Evolutionary conservation across 2,113 vertebrate species (phyloP), one percentile per base, ranked within the genome.

Genomic region (Antigone vipio): DNA sequence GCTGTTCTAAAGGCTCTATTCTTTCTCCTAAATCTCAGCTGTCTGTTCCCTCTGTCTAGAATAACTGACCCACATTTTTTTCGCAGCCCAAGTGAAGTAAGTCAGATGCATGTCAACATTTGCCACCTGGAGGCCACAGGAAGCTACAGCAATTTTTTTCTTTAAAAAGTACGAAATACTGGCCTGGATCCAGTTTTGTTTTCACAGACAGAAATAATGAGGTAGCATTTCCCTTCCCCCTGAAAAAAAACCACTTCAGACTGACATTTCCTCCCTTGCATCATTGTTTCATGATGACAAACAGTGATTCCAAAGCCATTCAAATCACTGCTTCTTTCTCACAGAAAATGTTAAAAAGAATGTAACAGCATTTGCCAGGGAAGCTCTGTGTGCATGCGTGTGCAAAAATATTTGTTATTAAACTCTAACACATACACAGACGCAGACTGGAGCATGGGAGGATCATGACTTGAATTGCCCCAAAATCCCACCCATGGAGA

Each of bases 51-150:
- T 76, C 40, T 74, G 52, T 93, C 84, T 83, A 78, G 72, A 95
- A 91, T 92, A 88, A 85, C 42, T 91, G 79, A 96, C 80, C 80
- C 67, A 88, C 29, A 75, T 89, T 93, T 96, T 78, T 82, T 88
- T 66, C 16, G 66, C 35, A 77, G 80, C 22, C 35, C 50, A 87
- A 92, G 49, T 45, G 27, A 92, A 76, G 8, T 38, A 27, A 67
- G 44, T 69, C 66, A 81, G 40, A 78, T 30, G n/a, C 21, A 74
- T 5, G 34, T 84, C 89, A 91, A 15, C 67, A 96, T 60, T 95
- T 95, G 95, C 93, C 94, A 94, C 49, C 81, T 83, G 91, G 92
- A 96, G 92, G 92, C 68, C 80, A 91, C 68, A 83, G 71, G 42
- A 85, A 91, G 77, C 76, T 92, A 91, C 63, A 88, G 85, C 11